Evolutionary conservation across 2,888 invertebrate species (phyloP).

Genomic region (Cephus pygmeus): DNA sequence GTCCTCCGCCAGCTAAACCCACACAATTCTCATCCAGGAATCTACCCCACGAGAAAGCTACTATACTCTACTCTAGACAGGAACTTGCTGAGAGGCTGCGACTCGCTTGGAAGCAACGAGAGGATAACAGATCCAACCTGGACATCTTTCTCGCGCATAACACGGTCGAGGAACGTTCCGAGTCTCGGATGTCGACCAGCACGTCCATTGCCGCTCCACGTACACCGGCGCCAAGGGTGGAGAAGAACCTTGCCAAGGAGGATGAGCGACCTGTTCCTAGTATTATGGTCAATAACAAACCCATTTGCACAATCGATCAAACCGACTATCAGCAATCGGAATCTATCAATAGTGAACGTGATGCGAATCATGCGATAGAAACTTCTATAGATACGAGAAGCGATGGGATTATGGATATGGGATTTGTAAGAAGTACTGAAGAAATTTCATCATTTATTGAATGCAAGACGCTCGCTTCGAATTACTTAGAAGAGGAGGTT

Average conservation of each 20-base stretch:
- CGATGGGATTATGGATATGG: neutral
- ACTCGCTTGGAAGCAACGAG: slow-evolving; percentile 67
- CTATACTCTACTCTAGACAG: slow-evolving; percentile 65
- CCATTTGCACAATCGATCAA: neutral
- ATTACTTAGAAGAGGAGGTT: neutral
- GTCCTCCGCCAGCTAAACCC: slow-evolving; percentile 30
- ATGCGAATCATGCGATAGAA: neutral
- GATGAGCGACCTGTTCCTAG: slow-evolving; percentile 1
- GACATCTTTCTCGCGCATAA: slow-evolving; percentile 72
- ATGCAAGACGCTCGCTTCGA: neutral
- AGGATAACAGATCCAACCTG: slow-evolving; percentile 70
- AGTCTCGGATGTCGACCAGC: slow-evolving; percentile 48
- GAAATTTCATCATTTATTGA: neutral
- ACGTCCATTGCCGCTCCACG: slow-evolving; percentile 24
- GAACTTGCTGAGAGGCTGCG: slow-evolving; percentile 67
- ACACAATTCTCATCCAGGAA: slow-evolving; percentile 7
- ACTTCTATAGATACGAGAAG: neutral
- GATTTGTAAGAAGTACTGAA: neutral
- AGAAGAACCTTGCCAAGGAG: neutral
- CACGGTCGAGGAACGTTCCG: slow-evolving; percentile 60
- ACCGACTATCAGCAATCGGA: neutral
- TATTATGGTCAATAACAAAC: slow-evolving; percentile 4
- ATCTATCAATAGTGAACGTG: neutral
- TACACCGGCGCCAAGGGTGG: slow-evolving; percentile 20
- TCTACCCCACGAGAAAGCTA: slow-evolving; percentile 42